These are phyloP conservation scores for Atta colombica DNA, from an alignment of 1,140 invertebrate species.

Conservation along the genomic window DNA sequence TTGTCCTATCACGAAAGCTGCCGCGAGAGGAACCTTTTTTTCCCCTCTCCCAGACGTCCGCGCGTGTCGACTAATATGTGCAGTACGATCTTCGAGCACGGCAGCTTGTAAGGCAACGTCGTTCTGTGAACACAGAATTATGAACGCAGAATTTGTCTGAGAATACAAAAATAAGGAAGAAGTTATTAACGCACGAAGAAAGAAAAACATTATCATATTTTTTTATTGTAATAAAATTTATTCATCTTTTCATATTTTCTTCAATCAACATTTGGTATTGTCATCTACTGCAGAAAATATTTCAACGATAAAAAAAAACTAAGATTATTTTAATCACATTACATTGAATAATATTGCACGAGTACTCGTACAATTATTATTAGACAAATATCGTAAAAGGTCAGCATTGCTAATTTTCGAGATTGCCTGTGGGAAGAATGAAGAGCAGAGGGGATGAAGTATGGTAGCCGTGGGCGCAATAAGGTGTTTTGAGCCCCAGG, in stretches of 20 bases:
- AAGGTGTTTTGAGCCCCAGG: conserved; percentile 84
- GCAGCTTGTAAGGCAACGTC: conserved; percentile 69
- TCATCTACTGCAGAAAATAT: background rate
- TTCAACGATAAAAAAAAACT: background rate
- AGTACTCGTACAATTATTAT: background rate
- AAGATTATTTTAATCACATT: background rate
- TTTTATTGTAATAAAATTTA: no score
- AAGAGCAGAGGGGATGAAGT: conserved; percentile 6
- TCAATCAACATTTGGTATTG: background rate
- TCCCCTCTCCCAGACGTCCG: conserved; percentile 15
- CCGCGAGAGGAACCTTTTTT: conserved; percentile 54
- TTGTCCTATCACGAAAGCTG: conserved; percentile 79
- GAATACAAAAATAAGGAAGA: background rate
- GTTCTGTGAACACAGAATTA: background rate
- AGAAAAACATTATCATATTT: background rate
- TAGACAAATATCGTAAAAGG: background rate
- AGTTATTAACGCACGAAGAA: background rate
- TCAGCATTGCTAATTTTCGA: background rate
- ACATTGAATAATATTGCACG: background rate
- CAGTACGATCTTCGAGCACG: conserved; percentile 68
- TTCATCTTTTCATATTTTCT: no score
- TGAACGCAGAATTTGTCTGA: background rate
- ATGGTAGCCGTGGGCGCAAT: conserved; percentile 75
- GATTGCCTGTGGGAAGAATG: conserved; percentile 41
- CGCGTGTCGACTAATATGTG: conserved; percentile 62